Percentiles rank a stretch among this genome's conserved stretches.
phyloP scores from a whole-genome alignment of 2,113 vertebrate species.

The Cyprinodon brontotheroides region DNA sequence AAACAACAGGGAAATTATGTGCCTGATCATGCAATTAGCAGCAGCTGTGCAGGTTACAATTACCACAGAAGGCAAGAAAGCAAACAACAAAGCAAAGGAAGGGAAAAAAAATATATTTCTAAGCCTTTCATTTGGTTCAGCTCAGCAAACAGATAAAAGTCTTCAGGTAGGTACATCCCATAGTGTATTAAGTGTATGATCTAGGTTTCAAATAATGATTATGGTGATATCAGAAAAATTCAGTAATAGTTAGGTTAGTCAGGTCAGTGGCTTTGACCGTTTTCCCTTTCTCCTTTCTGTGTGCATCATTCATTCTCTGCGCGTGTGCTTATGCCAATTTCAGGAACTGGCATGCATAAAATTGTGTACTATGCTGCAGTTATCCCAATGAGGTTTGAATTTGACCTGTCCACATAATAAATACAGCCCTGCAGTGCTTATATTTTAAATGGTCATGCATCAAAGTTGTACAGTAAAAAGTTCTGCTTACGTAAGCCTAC shows the following conservation, averaged over 20 bases:
- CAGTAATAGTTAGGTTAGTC: background rate
- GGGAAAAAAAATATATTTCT: constrained; percentile 13
- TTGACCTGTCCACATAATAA: no score
- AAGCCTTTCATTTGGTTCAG: constrained; percentile 10
- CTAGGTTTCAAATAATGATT: background rate
- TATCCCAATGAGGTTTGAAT: no score
- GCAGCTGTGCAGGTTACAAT: constrained; percentile 49
- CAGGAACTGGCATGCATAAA: no score
- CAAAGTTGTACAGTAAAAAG: no score
- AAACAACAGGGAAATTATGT: constrained; percentile 33
- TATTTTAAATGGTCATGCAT: background rate
- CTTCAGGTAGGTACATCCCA: background rate
- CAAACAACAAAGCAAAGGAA: constrained; percentile 4
- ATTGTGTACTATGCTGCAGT: no score
- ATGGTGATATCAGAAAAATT: background rate
- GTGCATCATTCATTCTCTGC: background rate
- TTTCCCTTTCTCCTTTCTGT: background rate
- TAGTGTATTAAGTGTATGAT: background rate
- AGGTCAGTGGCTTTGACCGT: no score
- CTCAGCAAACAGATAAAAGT: background rate
- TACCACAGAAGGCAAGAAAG: constrained; percentile 17
- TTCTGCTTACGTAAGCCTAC: no score
- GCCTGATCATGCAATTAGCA: constrained; percentile 40
- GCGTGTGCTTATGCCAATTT: no score
- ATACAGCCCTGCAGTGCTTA: background rate